Percentiles rank a stretch among this genome's conserved stretches.
These are phyloP conservation scores for Rhinogobio ventralis DNA, from an alignment of 2,797 vertebrate genomes.

Conservation along the genomic window DNA sequence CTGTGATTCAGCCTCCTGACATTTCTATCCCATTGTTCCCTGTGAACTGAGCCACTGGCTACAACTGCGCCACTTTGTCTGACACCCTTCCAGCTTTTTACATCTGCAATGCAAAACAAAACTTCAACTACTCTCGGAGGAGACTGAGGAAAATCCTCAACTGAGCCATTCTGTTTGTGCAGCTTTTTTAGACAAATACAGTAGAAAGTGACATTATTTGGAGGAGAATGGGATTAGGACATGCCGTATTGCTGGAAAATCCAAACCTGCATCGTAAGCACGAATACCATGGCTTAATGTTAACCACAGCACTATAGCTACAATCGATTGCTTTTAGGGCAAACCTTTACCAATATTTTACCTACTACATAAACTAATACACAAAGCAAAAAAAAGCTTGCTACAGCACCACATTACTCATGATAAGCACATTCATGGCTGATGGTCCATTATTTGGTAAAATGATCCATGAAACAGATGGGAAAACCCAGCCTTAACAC, in stretches of 20 bases:
- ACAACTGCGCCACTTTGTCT: background rate
- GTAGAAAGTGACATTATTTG: background rate
- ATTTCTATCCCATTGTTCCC: constrained; percentile 29
- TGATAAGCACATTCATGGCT: constrained; percentile 20
- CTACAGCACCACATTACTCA: constrained; percentile 1
- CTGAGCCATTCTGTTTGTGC: background rate
- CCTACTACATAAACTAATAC: background rate
- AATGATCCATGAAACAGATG: constrained; percentile 4
- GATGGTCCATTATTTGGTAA: constrained; percentile 20
- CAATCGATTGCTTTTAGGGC: background rate
- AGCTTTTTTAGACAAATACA: background rate
- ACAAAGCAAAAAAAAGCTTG: constrained; percentile 12
- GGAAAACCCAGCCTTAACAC: constrained; percentile 3
- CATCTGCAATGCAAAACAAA: constrained; percentile 61
- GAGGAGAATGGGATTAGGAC: background rate
- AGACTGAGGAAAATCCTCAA: background rate
- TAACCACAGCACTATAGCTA: background rate
- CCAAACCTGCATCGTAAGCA: background rate
- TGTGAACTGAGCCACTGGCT: constrained; percentile 19
- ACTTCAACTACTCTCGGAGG: constrained; percentile 37
- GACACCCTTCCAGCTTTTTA: constrained; percentile 10
- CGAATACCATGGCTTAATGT: background rate
- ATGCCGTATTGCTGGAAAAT: background rate
- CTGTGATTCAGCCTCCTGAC: constrained; percentile 45
- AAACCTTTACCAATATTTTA: constrained; percentile 17